phyloP scores from a whole-genome alignment of 2,888 invertebrate genomes.

The Dryococelus australis region DNA sequence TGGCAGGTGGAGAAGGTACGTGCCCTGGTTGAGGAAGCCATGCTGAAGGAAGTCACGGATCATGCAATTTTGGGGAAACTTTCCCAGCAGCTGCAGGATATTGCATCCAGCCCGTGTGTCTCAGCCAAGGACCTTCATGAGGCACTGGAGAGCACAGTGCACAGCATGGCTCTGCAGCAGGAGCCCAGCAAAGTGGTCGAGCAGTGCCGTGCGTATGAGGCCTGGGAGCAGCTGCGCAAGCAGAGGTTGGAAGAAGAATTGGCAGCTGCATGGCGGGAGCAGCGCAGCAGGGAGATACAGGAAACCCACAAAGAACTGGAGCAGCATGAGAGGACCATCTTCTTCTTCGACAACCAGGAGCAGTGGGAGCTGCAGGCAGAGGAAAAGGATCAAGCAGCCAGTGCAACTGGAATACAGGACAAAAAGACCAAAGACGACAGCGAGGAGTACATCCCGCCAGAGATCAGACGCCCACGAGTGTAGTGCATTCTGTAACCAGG shows the following conservation, averaged over 20 bases:
- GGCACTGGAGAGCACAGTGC: constrained; percentile 44
- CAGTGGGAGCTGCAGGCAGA: constrained; percentile 75
- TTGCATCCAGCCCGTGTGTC: background rate
- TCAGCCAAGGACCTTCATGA: constrained; percentile 37
- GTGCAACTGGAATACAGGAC: constrained; percentile 61
- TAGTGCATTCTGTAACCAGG: background rate
- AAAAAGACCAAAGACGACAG: constrained; percentile 62
- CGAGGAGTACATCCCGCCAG: constrained; percentile 76
- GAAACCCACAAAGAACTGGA: constrained; percentile 65
- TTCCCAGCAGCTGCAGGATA: background rate
- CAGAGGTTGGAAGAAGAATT: constrained; percentile 67
- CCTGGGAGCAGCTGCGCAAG: constrained; percentile 68
- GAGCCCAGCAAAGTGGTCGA: constrained; percentile 66
- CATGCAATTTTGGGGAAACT: background rate
- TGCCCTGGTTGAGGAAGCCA: background rate
- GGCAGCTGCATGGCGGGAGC: constrained; percentile 59
- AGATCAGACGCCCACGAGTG: constrained; percentile 57
- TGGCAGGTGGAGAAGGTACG: background rate
- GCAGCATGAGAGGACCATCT: constrained; percentile 67
- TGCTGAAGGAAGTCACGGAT: background rate
- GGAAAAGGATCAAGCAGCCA: constrained; percentile 61
- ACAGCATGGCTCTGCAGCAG: constrained; percentile 59
- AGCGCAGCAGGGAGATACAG: constrained; percentile 65
- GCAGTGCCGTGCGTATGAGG: constrained; percentile 65
- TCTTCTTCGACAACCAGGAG: constrained; percentile 83